Percentiles rank a stretch among this genome's conserved stretches.
These are phyloP conservation scores for Sterrhoptilus dennistouni DNA, from an alignment of 2,113 vertebrate species.

Conservation along the genomic window DNA sequence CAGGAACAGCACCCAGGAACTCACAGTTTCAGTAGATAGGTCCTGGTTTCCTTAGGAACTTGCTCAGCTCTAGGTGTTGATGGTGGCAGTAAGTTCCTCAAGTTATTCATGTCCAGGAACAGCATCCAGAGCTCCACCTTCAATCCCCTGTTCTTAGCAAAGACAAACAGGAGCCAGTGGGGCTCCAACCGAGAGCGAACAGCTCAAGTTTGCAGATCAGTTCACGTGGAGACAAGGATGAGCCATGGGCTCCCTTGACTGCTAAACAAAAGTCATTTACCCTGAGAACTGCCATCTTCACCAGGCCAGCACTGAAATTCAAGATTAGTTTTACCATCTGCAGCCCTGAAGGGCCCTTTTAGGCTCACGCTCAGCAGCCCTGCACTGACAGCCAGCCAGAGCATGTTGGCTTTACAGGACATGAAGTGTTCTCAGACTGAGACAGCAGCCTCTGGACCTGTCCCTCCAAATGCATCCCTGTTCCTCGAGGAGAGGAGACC, in stretches of 20 bases:
- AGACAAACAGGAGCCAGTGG: background rate
- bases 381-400: background rate
- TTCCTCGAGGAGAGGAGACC: background rate
- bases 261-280: background rate
- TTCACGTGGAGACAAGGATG: fast-evolving
- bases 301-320: background rate
- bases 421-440: fast-evolving
- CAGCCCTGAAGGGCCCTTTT: background rate
- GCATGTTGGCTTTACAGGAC: background rate
- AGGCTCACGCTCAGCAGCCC: background rate
- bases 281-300: background rate
- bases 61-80: background rate
- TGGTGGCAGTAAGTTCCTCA: background rate
- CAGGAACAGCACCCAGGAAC: background rate
- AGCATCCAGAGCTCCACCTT: background rate
- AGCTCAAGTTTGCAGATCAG: background rate
- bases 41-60: background rate
- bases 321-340: background rate
- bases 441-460: background rate
- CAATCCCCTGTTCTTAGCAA: background rate
- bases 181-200: background rate
- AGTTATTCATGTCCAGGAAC: fast-evolving
- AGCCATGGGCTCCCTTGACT: background rate
- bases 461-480: background rate
- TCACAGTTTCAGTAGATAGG: background rate